These are phyloP conservation scores for Lepilemur ruficaudatus DNA, from an alignment of 2,797 vertebrate genomes.

Conservation along the genomic window DNA sequence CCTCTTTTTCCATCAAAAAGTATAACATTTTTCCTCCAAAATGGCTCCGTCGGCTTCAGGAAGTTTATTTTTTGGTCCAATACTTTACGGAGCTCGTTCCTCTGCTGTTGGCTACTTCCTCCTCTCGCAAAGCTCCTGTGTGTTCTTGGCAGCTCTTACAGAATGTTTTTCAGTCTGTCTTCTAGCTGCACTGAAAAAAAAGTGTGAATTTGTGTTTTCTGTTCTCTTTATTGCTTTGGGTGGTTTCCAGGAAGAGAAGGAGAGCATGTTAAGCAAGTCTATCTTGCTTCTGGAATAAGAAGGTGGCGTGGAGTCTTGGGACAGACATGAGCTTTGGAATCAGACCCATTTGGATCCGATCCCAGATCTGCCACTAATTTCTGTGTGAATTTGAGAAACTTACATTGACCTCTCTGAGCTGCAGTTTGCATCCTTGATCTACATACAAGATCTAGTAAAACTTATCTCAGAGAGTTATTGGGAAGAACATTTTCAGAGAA, in stretches of 20 bases:
- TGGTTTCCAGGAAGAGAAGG: background rate
- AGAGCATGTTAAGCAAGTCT: background rate
- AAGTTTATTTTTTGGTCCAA: background rate
- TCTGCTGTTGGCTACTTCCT: background rate
- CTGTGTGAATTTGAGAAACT: background rate
- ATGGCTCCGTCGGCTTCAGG: background rate
- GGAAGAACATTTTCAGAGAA: background rate
- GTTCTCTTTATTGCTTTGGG: background rate
- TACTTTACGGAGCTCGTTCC: background rate
- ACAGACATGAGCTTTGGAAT: background rate
- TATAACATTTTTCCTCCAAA: background rate
- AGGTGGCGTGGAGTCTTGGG: background rate
- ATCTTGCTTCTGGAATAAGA: background rate
- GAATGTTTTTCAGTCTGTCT: background rate
- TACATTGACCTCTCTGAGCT: background rate
- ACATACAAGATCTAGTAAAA: background rate
- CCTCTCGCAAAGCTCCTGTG: background rate
- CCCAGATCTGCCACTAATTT: background rate
- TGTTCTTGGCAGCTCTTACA: background rate
- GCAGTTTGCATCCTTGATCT: background rate
- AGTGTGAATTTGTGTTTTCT: background rate
- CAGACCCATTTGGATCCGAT: background rate
- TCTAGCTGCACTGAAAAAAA: background rate
- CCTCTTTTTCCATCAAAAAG: background rate
- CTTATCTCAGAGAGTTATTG: background rate